Base-by-base conservation (phyloP, 2,888 invertebrate species). In the Pherbina coryleti region DNA sequence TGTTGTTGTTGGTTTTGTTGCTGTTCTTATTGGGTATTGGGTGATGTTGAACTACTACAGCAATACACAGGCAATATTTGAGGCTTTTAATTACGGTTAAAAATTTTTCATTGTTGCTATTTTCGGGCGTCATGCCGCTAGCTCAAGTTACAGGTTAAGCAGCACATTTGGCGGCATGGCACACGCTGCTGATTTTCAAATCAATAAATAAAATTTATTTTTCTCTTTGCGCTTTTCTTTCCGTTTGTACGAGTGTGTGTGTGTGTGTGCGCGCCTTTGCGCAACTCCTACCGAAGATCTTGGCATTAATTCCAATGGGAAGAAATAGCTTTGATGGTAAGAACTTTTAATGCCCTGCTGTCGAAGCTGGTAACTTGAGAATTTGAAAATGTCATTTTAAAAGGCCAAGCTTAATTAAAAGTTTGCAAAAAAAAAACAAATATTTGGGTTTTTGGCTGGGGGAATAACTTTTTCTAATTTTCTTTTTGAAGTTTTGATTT, bases 71-170 rank as follows among this genome's bases (percentile, higher is more conserved):
- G 44, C 11, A 44, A 44, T 64, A 31, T 64, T 25, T 25, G 34
- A 62, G n/a, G 22, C 64, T 64, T 64, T 34, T 64, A 64, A 64
- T 64, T 64, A 64, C 31, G 64, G 64, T 28, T 64, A 19, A 19
- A 31, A 25, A 11, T 11, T n/a, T n/a, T 31, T 31, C n/a, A 31
- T 64, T n/a, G 28, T 31, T 31, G 44, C 14, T 44, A 44, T 44
- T 44, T 44, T 44, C 14, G 44, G 44, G 11, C 44, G 44, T 44
- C 44, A 44, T 44, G 44, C 44, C 14, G 44, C 44, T 14, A 44
- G 14, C 44, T 44, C 11, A 14, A 44, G 44, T 44, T 44, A 14
- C 11, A 44, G 44, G 11, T 44, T 44, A 14, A 44, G 44, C 44
- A 44, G 14, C 44, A 11, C 44, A 44, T 44, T 44, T 44, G 44